Conservation (phyloP, 1,140 invertebrate genomes). For the Apis dorsata region DNA sequence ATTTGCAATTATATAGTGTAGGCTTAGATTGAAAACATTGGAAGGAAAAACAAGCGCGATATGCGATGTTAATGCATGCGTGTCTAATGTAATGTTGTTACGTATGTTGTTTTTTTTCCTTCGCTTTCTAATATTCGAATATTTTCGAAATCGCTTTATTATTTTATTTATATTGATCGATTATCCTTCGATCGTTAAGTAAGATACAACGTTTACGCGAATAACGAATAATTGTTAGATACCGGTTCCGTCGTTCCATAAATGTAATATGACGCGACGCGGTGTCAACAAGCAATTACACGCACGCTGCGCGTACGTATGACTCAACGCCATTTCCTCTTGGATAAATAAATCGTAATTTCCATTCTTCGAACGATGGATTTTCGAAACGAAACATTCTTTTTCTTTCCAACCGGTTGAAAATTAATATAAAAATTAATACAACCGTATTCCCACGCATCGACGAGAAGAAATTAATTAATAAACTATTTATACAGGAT, state of each 20-base stretch:
- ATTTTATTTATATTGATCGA: not conserved
- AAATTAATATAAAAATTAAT: too few species aligned
- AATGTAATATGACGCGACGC: slow-evolving; percentile 11
- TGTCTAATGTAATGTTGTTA: not conserved
- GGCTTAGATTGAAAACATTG: not conserved
- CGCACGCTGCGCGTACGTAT: not conserved
- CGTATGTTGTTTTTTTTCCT: not conserved
- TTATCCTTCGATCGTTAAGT: not conserved
- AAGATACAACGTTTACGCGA: not conserved
- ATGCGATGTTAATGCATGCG: not conserved
- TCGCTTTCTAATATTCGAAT: not conserved
- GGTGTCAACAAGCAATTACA: not conserved
- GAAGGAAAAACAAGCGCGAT: not conserved
- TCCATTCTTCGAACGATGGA: too few species aligned
- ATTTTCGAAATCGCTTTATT: not conserved
- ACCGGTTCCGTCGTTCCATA: slow-evolving; percentile 20
- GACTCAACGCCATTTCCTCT: too few species aligned
- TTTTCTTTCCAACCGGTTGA: too few species aligned
- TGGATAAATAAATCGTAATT: too few species aligned
- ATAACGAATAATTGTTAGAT: not conserved
- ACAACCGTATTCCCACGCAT: too few species aligned
- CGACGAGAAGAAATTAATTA: too few species aligned
- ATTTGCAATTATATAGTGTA: not conserved
- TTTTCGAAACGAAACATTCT: too few species aligned
- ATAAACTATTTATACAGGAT: not conserved